Conservation (phyloP, 2,113 vertebrate genomes). For the Pyxicephalus adspersus region DNA sequence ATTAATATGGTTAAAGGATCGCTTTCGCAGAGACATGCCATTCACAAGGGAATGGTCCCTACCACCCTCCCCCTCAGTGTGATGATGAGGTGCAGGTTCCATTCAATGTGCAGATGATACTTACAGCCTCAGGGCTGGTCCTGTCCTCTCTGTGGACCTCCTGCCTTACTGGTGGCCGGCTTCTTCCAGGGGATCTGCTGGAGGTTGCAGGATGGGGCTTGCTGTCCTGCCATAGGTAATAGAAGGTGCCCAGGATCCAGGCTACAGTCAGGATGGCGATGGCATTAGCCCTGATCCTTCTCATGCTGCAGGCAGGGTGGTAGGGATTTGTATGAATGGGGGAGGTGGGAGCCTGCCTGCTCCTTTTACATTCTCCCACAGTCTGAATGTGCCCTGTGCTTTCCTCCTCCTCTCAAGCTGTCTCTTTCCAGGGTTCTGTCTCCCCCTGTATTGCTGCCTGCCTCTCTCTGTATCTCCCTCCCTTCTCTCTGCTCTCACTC, state of each 20-base stretch:
- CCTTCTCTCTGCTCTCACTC: conserved; percentile 57
- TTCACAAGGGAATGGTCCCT: not conserved
- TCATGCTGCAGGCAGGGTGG: conserved; percentile 83
- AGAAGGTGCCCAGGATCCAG: conserved; percentile 97
- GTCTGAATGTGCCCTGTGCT: not conserved
- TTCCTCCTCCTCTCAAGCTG: conserved; percentile 7
- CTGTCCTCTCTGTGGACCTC: conserved; percentile 88
- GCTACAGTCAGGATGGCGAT: conserved; percentile 96
- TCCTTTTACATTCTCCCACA: conserved; percentile 23
- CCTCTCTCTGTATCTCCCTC: conserved; percentile 8
- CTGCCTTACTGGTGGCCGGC: conserved; percentile 73
- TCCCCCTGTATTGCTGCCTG: conserved; percentile 26
- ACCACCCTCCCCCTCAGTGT: not conserved
- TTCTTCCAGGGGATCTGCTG: conserved; percentile 70
- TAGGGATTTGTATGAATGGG: conserved; percentile 29
- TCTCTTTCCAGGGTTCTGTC: conserved; percentile 27
- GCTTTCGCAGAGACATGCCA: not conserved
- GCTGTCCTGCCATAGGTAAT: conserved; percentile 99
- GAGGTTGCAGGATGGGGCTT: conserved; percentile 83
- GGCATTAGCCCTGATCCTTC: conserved; percentile 96
- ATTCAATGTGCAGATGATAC: conserved; percentile 59
- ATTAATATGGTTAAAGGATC: conserved; percentile 11
- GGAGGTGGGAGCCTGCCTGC: conserved; percentile 21
- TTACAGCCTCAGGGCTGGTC: conserved; percentile 88
- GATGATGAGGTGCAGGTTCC: not conserved